These are phyloP conservation scores for Caenorhabditis sulstoni DNA, from an alignment of 2,888 invertebrate species.

Conservation along the genomic window DNA sequence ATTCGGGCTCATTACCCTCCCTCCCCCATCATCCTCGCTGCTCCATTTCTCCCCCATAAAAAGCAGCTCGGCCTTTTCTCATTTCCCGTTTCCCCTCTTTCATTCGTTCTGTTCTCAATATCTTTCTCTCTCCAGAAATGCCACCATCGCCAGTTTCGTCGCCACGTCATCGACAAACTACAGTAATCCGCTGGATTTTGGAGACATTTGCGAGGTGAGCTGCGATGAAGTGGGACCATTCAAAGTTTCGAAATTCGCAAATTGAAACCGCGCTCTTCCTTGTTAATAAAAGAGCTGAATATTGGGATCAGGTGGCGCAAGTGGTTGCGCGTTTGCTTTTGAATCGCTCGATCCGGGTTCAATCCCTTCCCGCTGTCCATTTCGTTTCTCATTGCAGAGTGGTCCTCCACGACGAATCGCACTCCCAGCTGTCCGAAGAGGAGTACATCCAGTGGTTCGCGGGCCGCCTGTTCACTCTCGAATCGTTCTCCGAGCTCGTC, in stretches of 20 bases:
- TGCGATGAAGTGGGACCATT: too few relatives aligned
- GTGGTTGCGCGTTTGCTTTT: too few relatives aligned
- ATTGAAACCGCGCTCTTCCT: too few relatives aligned
- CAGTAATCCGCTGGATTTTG: background rate
- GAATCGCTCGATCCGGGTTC: too few relatives aligned
- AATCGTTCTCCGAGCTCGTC: constrained; percentile 26
- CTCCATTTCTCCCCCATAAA: background rate
- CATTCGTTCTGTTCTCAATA: too few relatives aligned
- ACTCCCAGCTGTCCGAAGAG: constrained; percentile 23
- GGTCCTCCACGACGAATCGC: constrained; percentile 28
- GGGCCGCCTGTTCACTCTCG: constrained; percentile 24
- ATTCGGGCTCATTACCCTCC: background rate
- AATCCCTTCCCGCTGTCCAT: too few relatives aligned
- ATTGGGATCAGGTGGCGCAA: too few relatives aligned
- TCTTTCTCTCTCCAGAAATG: too few relatives aligned
- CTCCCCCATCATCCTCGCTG: background rate
- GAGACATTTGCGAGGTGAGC: constrained; percentile 28
- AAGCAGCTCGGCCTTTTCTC: too few relatives aligned
- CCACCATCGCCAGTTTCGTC: too few relatives aligned
- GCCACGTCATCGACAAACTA: background rate
- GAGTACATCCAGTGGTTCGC: constrained; percentile 41
- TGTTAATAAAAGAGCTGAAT: too few relatives aligned
- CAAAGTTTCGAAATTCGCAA: too few relatives aligned
- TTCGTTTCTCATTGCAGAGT: constrained; percentile 23
- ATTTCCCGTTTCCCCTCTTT: background rate